Percentiles rank a stretch among this genome's conserved stretches.
Evolutionary conservation across 2,888 invertebrate genomes (phyloP).

Genomic region (Formica aserva): DNA sequence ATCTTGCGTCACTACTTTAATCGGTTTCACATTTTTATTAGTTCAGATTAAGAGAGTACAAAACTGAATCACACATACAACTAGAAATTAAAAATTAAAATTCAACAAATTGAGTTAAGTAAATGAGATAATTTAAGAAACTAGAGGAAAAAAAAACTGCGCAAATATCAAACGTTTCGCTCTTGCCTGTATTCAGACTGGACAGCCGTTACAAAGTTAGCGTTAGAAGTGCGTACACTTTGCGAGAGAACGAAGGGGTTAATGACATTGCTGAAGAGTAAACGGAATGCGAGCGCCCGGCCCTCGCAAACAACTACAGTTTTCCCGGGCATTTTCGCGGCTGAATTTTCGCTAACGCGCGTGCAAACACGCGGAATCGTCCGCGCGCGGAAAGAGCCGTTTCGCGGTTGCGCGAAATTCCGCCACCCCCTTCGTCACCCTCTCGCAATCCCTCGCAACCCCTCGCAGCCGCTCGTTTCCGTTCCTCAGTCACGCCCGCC

Average conservation of each 20-base stretch:
- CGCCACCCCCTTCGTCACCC: conserved; percentile 13
- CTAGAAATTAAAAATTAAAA: conserved; percentile 2
- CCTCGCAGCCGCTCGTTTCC: conserved; percentile 36
- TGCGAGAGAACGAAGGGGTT: neutral
- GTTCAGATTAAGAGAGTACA: neutral
- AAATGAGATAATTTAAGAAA: neutral
- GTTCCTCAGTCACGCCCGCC: conserved; percentile 55
- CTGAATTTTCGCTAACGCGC: conserved; percentile 46
- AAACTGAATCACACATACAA: neutral
- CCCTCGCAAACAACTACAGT: conserved; percentile 40
- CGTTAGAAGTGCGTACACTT: neutral
- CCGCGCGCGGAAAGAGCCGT: conserved; percentile 42
- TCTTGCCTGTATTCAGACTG: neutral
- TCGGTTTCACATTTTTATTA: neutral
- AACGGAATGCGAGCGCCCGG: conserved; percentile 33
- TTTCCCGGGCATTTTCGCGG: conserved; percentile 44
- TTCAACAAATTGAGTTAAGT: neutral
- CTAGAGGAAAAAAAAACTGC: neutral
- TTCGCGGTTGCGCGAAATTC: conserved; percentile 52
- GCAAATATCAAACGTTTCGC: neutral
- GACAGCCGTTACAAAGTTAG: neutral
- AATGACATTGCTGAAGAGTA: conserved; percentile 25
- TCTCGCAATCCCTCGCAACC: neutral
- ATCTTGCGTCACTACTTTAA: neutral
- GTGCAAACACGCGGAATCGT: conserved; percentile 53